phyloP scores from a whole-genome alignment of 2,113 vertebrate genomes.

The Brachionichthys hirsutus region DNA sequence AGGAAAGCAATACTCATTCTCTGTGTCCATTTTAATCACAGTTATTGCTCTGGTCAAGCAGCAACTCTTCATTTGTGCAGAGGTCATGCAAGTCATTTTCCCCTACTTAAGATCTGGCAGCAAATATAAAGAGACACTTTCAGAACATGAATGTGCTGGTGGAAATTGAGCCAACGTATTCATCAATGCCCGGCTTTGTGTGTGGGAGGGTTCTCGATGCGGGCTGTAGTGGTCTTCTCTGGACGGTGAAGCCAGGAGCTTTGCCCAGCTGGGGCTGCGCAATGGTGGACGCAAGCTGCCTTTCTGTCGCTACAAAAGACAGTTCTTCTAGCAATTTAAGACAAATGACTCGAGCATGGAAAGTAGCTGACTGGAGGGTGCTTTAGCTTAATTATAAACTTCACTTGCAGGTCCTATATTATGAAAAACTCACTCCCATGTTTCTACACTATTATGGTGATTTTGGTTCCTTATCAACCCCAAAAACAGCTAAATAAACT shows the following conservation, averaged over 20 bases:
- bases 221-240: constrained; percentile 48
- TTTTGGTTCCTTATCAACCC: too few species aligned
- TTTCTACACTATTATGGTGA: too few species aligned
- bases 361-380: constrained; percentile 14
- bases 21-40: constrained; percentile 7
- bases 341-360: constrained; percentile 8
- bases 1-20: background rate
- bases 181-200: constrained; percentile 75
- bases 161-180: constrained; percentile 64
- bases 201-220: constrained; percentile 68
- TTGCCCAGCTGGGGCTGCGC: constrained; percentile 65
- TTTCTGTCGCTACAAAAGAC: constrained; percentile 47
- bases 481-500: too few species aligned
- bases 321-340: constrained; percentile 9
- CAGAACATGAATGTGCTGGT: constrained; percentile 64
- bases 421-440: too few species aligned
- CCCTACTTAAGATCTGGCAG: constrained; percentile 71
- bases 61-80: constrained; percentile 53
- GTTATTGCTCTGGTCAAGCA: constrained; percentile 24
- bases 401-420: too few species aligned
- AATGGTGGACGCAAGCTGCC: constrained; percentile 36
- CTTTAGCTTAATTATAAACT: constrained; percentile 34
- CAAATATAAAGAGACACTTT: constrained; percentile 75
- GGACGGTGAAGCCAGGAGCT: constrained; percentile 62
- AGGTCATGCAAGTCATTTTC: constrained; percentile 65